Evolutionary conservation across 1,140 invertebrate species (phyloP).

Genomic region (Trissolcus basalis): DNA sequence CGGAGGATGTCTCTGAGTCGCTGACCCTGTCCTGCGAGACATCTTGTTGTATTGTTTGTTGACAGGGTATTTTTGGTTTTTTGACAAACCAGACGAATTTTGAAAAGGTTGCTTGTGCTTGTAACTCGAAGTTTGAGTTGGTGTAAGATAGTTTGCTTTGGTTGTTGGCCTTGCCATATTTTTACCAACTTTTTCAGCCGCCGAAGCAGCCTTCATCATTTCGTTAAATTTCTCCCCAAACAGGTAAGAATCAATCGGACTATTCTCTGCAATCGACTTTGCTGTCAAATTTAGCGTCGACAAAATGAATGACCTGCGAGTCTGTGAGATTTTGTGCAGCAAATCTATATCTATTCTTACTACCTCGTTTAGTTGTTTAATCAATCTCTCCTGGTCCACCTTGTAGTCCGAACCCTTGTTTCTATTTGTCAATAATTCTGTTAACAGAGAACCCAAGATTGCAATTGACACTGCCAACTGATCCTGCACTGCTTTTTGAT

Average conservation of each 20-base stretch:
- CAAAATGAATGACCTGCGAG: not conserved
- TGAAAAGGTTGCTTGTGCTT: too few relatives aligned
- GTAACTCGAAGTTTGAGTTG: too few relatives aligned
- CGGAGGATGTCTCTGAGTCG: not conserved
- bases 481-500: too few relatives aligned
- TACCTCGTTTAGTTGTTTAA: not conserved
- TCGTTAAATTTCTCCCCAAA: not conserved
- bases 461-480: too few relatives aligned
- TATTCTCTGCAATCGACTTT: not conserved
- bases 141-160: too few relatives aligned
- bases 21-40: not conserved
- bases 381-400: not conserved
- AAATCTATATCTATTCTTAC: conserved; percentile 2
- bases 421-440: too few relatives aligned
- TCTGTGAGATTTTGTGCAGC: not conserved
- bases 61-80: not conserved
- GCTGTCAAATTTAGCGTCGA: not conserved
- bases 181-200: not conserved
- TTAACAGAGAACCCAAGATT: too few relatives aligned
- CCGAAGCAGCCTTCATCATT: not conserved
- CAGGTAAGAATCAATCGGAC: not conserved
- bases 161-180: not conserved
- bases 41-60: not conserved
- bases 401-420: too few relatives aligned
- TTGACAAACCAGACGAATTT: not conserved